Base-by-base conservation (phyloP, 2,113 vertebrate species). In the Serinus canaria region DNA sequence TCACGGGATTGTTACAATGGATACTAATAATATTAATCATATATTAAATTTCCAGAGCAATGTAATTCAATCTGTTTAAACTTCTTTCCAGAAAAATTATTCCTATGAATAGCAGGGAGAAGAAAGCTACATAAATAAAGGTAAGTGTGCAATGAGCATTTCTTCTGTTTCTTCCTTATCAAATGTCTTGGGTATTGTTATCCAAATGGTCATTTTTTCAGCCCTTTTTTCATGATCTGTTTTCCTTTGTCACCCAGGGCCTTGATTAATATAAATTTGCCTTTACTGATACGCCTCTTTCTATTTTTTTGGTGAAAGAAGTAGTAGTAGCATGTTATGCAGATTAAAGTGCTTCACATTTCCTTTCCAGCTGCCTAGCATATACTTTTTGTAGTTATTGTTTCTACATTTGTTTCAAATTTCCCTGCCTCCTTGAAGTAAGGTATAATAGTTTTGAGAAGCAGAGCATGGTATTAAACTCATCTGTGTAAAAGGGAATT, bases 391-490 rank as follows among this genome's bases (percentile, higher is more conserved):
- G 78, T 79, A 82, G 66, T 66, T 90, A 55, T 58, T 79, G 27
- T 83, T 94, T 90, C 67, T 83, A 88, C 90, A 96, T 92, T 97
- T 86, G 72, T 86, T 94, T 96, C 43, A 73, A 83, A 95, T 95
- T 95, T 96, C 41, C 53, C 83, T 83, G 66, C 33, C 41, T 91
- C 46, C 91, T 91, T 93, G 70, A 95, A 94, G 74, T 49, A 83
- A 91, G 27, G 31, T 41, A 73, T 82, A 90, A 76, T 49, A 46
- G 22, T 83, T 96, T 90, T 76, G 63, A 91, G 59, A 82, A 89
- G 13, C 55, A 76, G 58, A 89, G 24, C 59, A 47, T 47, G 63
- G 24, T 94, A 87, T 95, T 92, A 73, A 82, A 82, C 39, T 91
- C 67, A 69, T 87, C 63, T 90, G 43, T 80, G 35, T 70, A 52